Conservation (phyloP, 2,888 invertebrate species). For the Xestia ashworthii region DNA sequence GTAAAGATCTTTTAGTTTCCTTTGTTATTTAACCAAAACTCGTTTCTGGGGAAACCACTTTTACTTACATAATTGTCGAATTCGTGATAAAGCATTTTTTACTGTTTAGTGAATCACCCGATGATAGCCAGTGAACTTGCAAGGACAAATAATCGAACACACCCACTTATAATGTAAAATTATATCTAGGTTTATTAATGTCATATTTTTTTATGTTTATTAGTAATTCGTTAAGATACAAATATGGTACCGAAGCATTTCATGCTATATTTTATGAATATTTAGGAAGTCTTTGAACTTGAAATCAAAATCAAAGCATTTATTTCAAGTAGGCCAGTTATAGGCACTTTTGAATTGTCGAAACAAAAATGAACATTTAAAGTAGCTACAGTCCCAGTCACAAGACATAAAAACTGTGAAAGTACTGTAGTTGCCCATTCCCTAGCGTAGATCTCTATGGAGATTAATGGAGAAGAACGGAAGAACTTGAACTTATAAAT, state of each 20-base stretch:
- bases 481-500: conserved; percentile 1
- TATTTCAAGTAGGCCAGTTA: no score
- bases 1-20: not conserved
- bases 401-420: no score
- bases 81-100: conserved; percentile 8
- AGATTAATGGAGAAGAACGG: no score
- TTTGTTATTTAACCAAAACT: not conserved
- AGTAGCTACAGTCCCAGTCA: no score
- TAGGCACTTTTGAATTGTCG: no score
- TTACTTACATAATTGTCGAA: conserved; percentile 2
- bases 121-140: conserved; percentile 18
- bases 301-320: no score
- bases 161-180: not conserved
- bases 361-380: no score
- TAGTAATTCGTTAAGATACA: not conserved
- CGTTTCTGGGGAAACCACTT: not conserved
- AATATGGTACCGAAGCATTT: not conserved
- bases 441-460: no score
- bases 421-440: no score
- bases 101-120: conserved; percentile 11
- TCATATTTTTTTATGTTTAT: not conserved
- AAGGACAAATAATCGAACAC: conserved; percentile 18
- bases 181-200: conserved; percentile 1
- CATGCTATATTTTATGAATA: not conserved
- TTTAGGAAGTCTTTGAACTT: not conserved